Base-by-base conservation (phyloP, 2,797 vertebrate species). In the Nothura maculosa region DNA sequence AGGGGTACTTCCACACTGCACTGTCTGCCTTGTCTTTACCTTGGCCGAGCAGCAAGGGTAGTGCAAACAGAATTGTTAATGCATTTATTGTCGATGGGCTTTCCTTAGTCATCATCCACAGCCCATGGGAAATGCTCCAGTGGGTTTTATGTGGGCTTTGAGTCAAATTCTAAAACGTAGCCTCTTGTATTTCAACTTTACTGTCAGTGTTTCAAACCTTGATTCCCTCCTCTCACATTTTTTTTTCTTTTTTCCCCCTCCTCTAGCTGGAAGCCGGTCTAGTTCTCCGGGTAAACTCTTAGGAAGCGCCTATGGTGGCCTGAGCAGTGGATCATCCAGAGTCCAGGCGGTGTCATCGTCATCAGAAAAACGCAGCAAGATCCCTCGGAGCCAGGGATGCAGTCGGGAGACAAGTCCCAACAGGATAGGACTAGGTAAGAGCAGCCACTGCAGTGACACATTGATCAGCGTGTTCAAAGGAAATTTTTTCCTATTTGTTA, bases 371-470 rank as follows among this genome's bases (percentile, higher is more conserved):
- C 98, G 99, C 94, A 98, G 98, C 97, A 98, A 99, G 96, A 98
- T 99, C 94, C 99, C 99, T 25, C 98, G 99, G 90, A 99, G 99
- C 97, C 99, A 99, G 95, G 99, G 99, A 61, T 99, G 99, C 97
- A 99, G 99, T 95, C 98, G 99, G 21, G 99, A 99, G 97, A 99
- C 99, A 34, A 99, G 99, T 96, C 99, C 99, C 90, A 99, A 97
- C 98, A 97, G 99, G 64, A 96, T 99, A 97, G 99, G 98, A 96
- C 95, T 99, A 93, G 99, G 99, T 99, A 98, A 98, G 98, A 63
- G 12, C 38, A 84, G 67, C 87, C 60, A 16, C 69, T 70, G 63
- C 61, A 48, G 40, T 30, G 77, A 14, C 9, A 1, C 2, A 13
- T 72, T 73, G 55, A 11, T 30, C 1, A 0, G 5, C 0, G 0